These are phyloP conservation scores for Aspidiotus rigidus DNA, from an alignment of 2,888 invertebrate species.

Conservation along the genomic window DNA sequence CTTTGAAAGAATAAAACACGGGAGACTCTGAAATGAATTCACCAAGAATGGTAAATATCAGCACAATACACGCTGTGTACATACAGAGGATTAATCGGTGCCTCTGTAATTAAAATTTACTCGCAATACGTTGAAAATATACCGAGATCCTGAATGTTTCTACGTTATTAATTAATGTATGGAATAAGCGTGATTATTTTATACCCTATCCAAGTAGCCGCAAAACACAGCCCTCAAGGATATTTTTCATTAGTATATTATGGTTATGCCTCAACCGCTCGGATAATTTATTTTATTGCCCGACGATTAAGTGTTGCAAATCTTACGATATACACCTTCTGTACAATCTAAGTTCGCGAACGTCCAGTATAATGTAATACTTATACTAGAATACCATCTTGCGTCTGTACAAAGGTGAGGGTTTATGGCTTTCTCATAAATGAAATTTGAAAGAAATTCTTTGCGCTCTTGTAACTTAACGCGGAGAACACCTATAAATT, in stretches of 20 bases:
- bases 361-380: not conserved
- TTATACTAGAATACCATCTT: no score
- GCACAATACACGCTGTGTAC: not conserved
- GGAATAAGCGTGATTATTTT: not conserved
- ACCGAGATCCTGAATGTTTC: not conserved
- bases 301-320: not conserved
- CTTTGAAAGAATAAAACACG: no score
- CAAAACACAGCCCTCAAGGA: not conserved
- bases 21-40: no score
- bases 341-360: not conserved
- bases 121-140: constrained; percentile 4
- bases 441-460: no score
- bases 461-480: no score
- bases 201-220: not conserved
- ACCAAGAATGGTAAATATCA: no score
- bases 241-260: not conserved
- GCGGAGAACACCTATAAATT: no score
- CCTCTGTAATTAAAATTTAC: constrained; percentile 1
- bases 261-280: not conserved
- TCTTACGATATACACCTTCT: not conserved
- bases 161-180: constrained; percentile 1
- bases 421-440: no score
- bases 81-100: not conserved
- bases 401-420: no score
- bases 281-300: constrained; percentile 2